A percentile compares a stretch with the other conserved stretches of the same genome.
phyloP scores from a whole-genome alignment of 30 jellyfish, hydroid and myxozoan genomes.

The Nemopilema nomurai region DNA sequence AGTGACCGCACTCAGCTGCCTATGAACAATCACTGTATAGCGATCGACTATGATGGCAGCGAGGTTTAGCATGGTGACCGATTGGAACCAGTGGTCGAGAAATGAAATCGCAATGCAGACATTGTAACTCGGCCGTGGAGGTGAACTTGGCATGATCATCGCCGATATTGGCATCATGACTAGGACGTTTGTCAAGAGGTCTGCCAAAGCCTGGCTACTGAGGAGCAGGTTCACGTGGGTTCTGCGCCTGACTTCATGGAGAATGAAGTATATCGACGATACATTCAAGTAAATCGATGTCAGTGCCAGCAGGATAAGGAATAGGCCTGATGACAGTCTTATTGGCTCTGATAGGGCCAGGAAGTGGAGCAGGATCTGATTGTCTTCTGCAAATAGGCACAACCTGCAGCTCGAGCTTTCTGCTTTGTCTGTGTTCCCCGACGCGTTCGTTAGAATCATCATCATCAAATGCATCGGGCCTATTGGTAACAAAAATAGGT shows the following conservation, averaged over 20 bases:
- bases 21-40: slow-evolving; percentile 34
- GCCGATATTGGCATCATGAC: slow-evolving; percentile 48
- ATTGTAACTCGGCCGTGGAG: slow-evolving; percentile 12
- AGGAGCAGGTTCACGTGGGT: slow-evolving; percentile 46
- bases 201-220: slow-evolving; percentile 44
- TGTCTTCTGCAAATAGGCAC: slow-evolving; percentile 1
- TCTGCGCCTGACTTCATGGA: slow-evolving; percentile 43
- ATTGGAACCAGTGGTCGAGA: slow-evolving; percentile 51
- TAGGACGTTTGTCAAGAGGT: slow-evolving; percentile 2
- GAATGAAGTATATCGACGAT: slow-evolving; percentile 38
- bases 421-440: neutral
- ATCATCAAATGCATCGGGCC: neutral
- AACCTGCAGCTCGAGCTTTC: neutral
- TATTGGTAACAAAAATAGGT: no score
- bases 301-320: neutral
- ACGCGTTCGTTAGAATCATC: neutral
- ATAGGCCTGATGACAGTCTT: slow-evolving; percentile 1
- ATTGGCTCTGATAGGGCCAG: slow-evolving; percentile 6
- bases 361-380: slow-evolving; percentile 17
- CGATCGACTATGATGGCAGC: slow-evolving; percentile 55
- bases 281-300: slow-evolving; percentile 3
- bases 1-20: slow-evolving; percentile 18
- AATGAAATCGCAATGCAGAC: slow-evolving; percentile 23
- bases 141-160: neutral
- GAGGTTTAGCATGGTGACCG: slow-evolving; percentile 56